These are phyloP conservation scores for Contarinia nasturtii DNA, from an alignment of 1,140 invertebrate species.

Conservation along the genomic window DNA sequence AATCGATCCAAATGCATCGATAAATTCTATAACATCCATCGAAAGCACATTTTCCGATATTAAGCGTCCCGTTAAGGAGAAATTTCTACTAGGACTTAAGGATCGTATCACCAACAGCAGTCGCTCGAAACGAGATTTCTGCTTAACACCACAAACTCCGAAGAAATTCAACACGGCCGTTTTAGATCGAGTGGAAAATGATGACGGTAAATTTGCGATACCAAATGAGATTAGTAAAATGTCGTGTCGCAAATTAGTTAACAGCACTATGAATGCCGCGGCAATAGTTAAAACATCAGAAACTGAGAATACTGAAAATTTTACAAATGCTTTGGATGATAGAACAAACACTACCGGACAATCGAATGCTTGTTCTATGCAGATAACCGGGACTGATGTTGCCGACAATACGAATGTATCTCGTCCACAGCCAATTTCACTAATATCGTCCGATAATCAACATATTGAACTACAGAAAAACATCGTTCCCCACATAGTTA, in stretches of 20 bases:
- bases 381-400: too few species aligned
- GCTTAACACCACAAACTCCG: conserved; percentile 2
- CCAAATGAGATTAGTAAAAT: too few species aligned
- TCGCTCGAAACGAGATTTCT: not conserved
- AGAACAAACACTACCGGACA: too few species aligned
- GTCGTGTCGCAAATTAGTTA: too few species aligned
- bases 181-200: conserved; percentile 8
- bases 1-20: conserved; percentile 15
- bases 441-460: too few species aligned
- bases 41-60: conserved; percentile 16
- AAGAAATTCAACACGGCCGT: conserved; percentile 8
- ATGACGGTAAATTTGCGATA: conserved; percentile 7
- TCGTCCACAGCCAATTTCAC: too few species aligned
- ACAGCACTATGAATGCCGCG: too few species aligned
- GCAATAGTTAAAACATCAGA: too few species aligned
- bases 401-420: too few species aligned
- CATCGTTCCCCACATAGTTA: conserved; percentile 47
- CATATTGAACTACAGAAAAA: conserved; percentile 6
- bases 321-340: too few species aligned
- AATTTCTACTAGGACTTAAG: conserved; percentile 12
- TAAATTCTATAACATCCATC: conserved; percentile 15
- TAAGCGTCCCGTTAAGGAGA: conserved; percentile 19
- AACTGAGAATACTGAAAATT: too few species aligned
- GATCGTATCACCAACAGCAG: conserved; percentile 8
- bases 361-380: too few species aligned